Evolutionary conservation across 2,888 invertebrate genomes (phyloP).

Genomic region (Latrodectus hesperus): DNA sequence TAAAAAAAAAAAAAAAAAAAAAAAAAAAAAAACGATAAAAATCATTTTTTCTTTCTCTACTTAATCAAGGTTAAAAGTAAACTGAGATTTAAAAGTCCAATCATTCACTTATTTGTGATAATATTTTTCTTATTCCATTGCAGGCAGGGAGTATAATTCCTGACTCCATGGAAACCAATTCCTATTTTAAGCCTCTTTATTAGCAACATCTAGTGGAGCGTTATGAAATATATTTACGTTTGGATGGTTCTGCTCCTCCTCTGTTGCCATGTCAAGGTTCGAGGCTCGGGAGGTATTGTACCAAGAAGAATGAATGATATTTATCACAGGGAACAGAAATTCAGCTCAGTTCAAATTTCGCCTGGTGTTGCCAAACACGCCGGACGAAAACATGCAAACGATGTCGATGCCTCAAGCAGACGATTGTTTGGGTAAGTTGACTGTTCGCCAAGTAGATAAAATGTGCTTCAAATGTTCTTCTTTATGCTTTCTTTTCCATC

Average conservation of each 20-base stretch:
- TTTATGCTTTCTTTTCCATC: not conserved
- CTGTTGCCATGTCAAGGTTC: constrained; percentile 13
- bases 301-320: constrained; percentile 31
- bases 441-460: not conserved
- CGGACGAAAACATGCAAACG: constrained; percentile 31
- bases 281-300: constrained; percentile 31
- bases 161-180: not conserved
- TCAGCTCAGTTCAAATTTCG: constrained; percentile 7
- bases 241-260: constrained; percentile 20
- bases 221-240: constrained; percentile 55
- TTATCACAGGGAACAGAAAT: constrained; percentile 26
- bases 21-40: no score
- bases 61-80: no score
- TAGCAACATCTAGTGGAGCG: not conserved
- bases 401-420: constrained; percentile 30
- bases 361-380: constrained; percentile 46
- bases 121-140: not conserved
- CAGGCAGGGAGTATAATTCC: not conserved
- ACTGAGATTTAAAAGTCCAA: no score
- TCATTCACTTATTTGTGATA: no score
- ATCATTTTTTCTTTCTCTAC: no score
- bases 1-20: no score
- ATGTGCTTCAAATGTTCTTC: not conserved
- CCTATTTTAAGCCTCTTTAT: not conserved
- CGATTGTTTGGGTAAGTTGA: constrained; percentile 55